Evolutionary conservation across 2,888 invertebrate species (phyloP), one percentile per base, ranked within the genome.

Genomic region (Tenthredo scrophulariae): DNA sequence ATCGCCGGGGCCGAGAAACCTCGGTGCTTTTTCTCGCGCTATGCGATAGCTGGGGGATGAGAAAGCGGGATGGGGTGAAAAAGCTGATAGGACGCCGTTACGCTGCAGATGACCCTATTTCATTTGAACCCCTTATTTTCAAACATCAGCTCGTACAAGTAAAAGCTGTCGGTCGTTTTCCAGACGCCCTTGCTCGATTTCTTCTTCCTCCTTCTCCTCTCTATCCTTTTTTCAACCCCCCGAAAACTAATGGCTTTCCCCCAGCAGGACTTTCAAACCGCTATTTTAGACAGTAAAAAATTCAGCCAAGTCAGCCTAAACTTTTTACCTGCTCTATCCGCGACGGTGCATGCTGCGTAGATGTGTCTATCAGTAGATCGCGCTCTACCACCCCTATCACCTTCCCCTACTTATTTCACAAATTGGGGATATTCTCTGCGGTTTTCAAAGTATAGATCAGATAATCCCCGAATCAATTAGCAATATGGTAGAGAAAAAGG

Each of bases 121-220:
- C 43, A 74, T 74, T 74, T 43, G 40, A 74, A 74, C 74, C 43
- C 43, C 67, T 74, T 74, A 40, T 74, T 40, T 74, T 74, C 43
- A 74, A 40, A 74, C 74, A 74, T 74, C 74, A 74, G 22, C 43
- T 40, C 72, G 72, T 43, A 74, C 74, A 43, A 74, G 74, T 74
- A 74, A 74, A 74, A 74, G 74, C 40, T 43, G 40, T 74, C 74
- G 67, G 67, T 67, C 67, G 33, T 74, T 74, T 74, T 74, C 74
- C 22, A 74, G 22, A 43, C 43, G 74, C 74, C 29, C 33, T 33
- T 67, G 10, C 67, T 22, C 74, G 40, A 43, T 74, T 43, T 40
- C 43, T 74, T 33, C 33, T 67, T 74, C 10, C 43, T 43, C 2
- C 13, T 40, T 67, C 67, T 33, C 0, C 2, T 29, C 7, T 26